Evolutionary conservation across 2,113 vertebrate genomes (phyloP), one percentile per base, ranked within the genome.

Genomic region (Rhynchopsitta pachyrhyncha): DNA sequence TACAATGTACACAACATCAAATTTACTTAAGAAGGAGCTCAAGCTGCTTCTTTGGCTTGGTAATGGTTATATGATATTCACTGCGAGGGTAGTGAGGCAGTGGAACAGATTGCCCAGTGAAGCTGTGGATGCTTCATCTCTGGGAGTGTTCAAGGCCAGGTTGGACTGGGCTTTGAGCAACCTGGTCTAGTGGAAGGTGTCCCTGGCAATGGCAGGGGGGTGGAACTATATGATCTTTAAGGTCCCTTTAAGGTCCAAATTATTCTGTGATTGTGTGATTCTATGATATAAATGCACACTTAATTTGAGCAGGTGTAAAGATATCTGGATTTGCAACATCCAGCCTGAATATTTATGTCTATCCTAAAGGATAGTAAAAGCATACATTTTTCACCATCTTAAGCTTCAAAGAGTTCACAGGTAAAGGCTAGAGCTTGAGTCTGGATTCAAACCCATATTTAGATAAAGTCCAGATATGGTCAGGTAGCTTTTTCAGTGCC

Each of bases 31-130:
- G 46, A 66, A 62, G 55, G 49, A 63, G 28, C 7, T 81, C 41
- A 70, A 19, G 35, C 53, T 39, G 7, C 17, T 86, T 50, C 35
- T 60, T 80, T 19, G 59, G 35, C 37, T 59, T 78, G 39, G 17
- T 17, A 11, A 2, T 33, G 12, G 17, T 78, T n/a, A 7, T 25
- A 3, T 23, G 31, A 66, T 2, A 2, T 46, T 80, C 31, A 23
- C 1, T 0, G 4, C 20, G 47, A 39, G 5, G 7, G 1, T 82
- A n/a, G 3, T 53, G 52, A 73, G 9, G 8, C 47, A 18, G 35
- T 55, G 19, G 22, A 17, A 35, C 35, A 52, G 18, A 31, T 68
- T 91, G 9, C 14, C 17, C 5, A 6, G 57, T 73, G 52, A 47
- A 52, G 12, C 11, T 47, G 2, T 42, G 23, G 17, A 4, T 81